Percentiles rank a stretch among this genome's conserved stretches.
These are phyloP conservation scores for Alectura lathami DNA, from an alignment of 2,113 vertebrate species.

Conservation along the genomic window DNA sequence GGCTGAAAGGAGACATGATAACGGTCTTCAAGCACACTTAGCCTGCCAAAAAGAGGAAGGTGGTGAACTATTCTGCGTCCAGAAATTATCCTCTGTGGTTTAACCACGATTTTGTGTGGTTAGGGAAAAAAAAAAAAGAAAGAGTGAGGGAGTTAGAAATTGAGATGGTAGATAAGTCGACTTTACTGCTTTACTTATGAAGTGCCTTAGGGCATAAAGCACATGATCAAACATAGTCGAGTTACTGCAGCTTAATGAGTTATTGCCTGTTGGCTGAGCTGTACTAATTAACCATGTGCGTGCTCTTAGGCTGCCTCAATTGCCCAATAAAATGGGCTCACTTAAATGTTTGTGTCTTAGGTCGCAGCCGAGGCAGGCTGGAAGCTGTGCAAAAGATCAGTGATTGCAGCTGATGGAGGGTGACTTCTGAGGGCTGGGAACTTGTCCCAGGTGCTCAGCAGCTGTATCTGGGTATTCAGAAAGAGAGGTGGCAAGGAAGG, in stretches of 20 bases:
- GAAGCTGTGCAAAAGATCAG: neutral
- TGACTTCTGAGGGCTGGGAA: neutral
- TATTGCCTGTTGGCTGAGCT: conserved; percentile 67
- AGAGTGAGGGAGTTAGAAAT: conserved; percentile 14
- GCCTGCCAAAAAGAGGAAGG: conserved; percentile 55
- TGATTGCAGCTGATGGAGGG: neutral
- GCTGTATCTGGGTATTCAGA: neutral
- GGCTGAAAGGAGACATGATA: neutral
- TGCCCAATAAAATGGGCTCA: neutral
- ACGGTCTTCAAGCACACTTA: neutral
- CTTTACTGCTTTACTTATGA: conserved; percentile 57
- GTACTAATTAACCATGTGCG: conserved; percentile 56
- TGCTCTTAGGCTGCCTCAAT: conserved; percentile 14
- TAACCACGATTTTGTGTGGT: conserved; percentile 46
- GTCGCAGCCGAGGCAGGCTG: neutral
- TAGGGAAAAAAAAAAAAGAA: neutral
- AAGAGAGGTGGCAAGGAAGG: neutral
- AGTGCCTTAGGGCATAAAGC: conserved; percentile 51
- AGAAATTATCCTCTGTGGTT: conserved; percentile 64
- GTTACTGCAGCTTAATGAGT: conserved; percentile 66
- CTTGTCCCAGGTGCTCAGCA: neutral
- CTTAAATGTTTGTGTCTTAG: neutral
- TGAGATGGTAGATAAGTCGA: conserved; percentile 60
- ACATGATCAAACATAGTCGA: conserved; percentile 56
- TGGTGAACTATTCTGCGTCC: conserved; percentile 50